phyloP scores from a whole-genome alignment of 2,888 invertebrate species.

The Herminia tarsipennalis region DNA sequence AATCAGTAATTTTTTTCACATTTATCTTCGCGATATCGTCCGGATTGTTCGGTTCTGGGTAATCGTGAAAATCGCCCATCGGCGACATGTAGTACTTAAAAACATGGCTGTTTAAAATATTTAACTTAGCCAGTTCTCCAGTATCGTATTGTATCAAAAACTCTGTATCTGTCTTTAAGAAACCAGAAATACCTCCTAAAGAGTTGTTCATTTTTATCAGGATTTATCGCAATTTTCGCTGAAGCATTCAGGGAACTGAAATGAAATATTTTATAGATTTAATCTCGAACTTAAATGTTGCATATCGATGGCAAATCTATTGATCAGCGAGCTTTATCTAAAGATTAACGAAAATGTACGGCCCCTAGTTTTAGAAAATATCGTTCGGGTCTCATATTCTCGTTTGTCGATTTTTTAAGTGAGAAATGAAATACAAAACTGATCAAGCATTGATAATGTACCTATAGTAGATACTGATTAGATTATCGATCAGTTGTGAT shows the following conservation, averaged over 20 bases:
- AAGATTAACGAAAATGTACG: too few relatives aligned
- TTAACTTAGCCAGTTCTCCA: slow-evolving; percentile 62
- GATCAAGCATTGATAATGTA: too few relatives aligned
- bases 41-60: slow-evolving; percentile 66
- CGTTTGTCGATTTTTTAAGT: too few relatives aligned
- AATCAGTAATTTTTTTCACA: slow-evolving; percentile 59
- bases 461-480: too few relatives aligned
- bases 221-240: background rate
- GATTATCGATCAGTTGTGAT: too few relatives aligned
- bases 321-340: too few relatives aligned
- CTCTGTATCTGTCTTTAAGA: slow-evolving; percentile 58
- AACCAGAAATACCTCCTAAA: slow-evolving; percentile 52
- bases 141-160: slow-evolving; percentile 62
- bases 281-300: too few relatives aligned
- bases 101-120: slow-evolving; percentile 71
- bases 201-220: slow-evolving; percentile 13
- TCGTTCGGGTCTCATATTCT: too few relatives aligned
- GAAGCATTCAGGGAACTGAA: slow-evolving; percentile 4
- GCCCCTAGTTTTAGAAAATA: too few relatives aligned
- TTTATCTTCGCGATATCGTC: slow-evolving; percentile 68
- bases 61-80: slow-evolving; percentile 64
- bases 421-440: too few relatives aligned
- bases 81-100: slow-evolving; percentile 76
- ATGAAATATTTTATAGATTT: too few relatives aligned
- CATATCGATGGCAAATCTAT: too few relatives aligned